phyloP scores from a whole-genome alignment of 2,113 vertebrate genomes.

The Sitta europaea region DNA sequence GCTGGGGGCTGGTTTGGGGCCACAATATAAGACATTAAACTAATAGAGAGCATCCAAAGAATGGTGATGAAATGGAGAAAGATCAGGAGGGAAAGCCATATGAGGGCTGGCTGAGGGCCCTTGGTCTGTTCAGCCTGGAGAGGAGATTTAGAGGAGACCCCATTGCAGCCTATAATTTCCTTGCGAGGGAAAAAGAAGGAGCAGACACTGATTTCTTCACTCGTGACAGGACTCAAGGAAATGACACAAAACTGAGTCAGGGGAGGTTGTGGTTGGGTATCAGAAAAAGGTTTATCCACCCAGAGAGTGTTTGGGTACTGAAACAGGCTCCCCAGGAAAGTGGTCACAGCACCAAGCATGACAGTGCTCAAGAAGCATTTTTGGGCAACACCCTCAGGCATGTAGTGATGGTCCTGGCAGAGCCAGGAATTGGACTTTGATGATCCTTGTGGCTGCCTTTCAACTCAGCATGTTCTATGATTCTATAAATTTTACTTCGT shows the following conservation, averaged over 20 bases:
- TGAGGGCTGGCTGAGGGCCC: neutral
- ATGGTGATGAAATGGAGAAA: neutral
- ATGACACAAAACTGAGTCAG: neutral
- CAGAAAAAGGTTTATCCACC: neutral
- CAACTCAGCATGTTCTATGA: neutral
- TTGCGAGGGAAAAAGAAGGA: fast-evolving
- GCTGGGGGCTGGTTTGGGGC: fast-evolving
- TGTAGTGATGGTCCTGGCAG: no score
- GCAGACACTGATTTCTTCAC: neutral
- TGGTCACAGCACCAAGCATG: fast-evolving
- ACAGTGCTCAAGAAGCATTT: neutral
- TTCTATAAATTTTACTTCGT: neutral
- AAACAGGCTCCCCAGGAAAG: neutral
- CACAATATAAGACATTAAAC: fast-evolving
- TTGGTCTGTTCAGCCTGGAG: neutral
- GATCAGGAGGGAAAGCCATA: fast-evolving
- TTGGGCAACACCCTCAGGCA: neutral
- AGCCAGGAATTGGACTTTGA: neutral
- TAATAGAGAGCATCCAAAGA: neutral
- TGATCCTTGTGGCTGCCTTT: neutral
- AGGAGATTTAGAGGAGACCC: neutral
- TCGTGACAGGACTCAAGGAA: neutral
- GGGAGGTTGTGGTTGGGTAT: neutral
- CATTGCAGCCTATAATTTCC: neutral
- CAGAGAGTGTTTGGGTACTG: no score